Evolutionary conservation across 1,140 invertebrate genomes (phyloP), one percentile per base, ranked within the genome.

Genomic region (Ceratitis capitata): DNA sequence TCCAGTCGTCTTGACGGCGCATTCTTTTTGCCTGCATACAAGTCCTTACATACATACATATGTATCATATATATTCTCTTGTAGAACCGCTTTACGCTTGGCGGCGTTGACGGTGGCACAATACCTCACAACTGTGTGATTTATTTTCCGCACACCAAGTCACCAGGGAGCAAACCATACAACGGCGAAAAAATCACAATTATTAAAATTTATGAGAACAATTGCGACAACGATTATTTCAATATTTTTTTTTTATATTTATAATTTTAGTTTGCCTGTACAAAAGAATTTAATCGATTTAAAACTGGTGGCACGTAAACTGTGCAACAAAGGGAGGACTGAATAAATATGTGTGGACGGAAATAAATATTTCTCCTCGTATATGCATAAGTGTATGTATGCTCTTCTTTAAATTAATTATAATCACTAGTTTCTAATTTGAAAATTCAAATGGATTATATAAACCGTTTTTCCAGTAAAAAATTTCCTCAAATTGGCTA

Each of bases 121-220:
- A 45, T 42, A n/a, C 39, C 69, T 78, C 39, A 78, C 39, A 78
- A 78, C 39, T 47, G 69, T 47, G 69, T 78, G 69, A 78, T 78
- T 78, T 78, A 78, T 78, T 78, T 78, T 78, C 39, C 39, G 69
- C 69, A 19, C 69, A 47, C 69, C 69, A 23, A 23, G n/a, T 45
- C 35, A n/a, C n/a, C n/a, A n/a, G 39, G 14, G 69, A 26, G 23
- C n/a, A 16, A 19, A n/a, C 39, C 69, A n/a, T 23, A 39, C n/a
- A 7, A 45, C 69, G 39, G 35, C 39, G 69, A 23, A 78, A 78
- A 45, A 42, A 78, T 78, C 69, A 78, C 69, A 78, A 78, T 78
- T 78, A 45, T 78, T 78, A 78, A 74, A 78, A 78, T 78, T 78
- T 78, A 78, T 78, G 69, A 35, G 39, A 26, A 78, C 69, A 78